Evolutionary conservation across 2,797 vertebrate species (phyloP), one percentile per base, ranked within the genome.

Genomic region (Diplodus puntazzo): DNA sequence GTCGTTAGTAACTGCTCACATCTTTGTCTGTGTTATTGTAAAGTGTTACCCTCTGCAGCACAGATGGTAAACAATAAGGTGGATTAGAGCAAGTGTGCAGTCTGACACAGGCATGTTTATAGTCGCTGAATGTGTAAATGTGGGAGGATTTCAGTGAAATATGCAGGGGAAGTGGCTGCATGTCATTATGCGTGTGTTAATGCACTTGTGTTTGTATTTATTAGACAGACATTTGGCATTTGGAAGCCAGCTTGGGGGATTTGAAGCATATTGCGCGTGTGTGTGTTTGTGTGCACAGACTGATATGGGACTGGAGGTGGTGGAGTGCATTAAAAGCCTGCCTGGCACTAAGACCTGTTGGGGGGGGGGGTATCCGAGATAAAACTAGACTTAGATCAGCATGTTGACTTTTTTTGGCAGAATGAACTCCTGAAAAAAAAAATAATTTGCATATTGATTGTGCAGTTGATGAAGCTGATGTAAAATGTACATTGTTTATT

Each of bases 371-470:
- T 65, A 55, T 93, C 80, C 82, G 82, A 85, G 84, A 89, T 84
- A 64, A 87, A 89, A 89, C 85, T 75, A 57, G 80, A 80, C 89
- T 90, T 86, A 80, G 82, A 91, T 93, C 91, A 92, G 92, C 87
- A 90, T 79, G 82, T 85, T 83, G 74, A 77, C n/a, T 73, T 89
- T 84, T 92, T 90, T 84, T 92, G 87, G 83, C 82, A 81, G 84
- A 84, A 80, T 85, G 70, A 72, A n/a, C 50, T 77, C 25, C 50
- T 25, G 62, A 18, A 39, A 42, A 59, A 59, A 42, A 25, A 25
- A 75, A 85, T 68, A 0, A 89, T 87, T 89, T 89, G 70, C 87
- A 90, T 87, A 80, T 85, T 82, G 82, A 87, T 86, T 81, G 70
- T 85, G 77, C 73, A 60, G 89, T 63, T 86, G 79, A 89, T 87